phyloP scores from a whole-genome alignment of 2,797 vertebrate species.

The Botia almorhae region DNA sequence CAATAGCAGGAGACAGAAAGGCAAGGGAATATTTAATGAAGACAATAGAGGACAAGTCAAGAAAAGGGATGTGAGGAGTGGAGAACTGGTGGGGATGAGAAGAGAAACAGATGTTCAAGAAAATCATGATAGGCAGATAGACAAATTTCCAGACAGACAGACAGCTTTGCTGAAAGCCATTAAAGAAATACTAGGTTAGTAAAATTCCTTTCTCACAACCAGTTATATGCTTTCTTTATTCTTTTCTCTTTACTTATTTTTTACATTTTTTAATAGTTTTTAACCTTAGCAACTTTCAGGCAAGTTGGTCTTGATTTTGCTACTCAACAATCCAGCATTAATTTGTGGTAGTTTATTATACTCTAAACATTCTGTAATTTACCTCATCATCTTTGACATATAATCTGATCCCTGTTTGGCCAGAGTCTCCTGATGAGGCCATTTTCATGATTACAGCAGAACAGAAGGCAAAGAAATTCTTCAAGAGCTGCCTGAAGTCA shows the following conservation, averaged over 20 bases:
- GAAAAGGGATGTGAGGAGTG: conserved; percentile 5
- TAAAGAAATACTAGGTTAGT: conserved; percentile 83
- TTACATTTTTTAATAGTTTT: too few relatives aligned
- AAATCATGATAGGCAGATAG: conserved; percentile 38
- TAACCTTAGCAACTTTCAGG: neutral
- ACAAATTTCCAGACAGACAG: conserved; percentile 74
- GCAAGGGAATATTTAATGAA: conserved; percentile 55
- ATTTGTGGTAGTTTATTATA: neutral
- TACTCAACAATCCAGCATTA: neutral
- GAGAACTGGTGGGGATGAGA: conserved; percentile 28
- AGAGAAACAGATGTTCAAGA: conserved; percentile 38
- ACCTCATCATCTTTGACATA: neutral
- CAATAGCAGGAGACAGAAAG: conserved; percentile 59
- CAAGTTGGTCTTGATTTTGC: too few relatives aligned
- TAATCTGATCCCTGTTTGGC: conserved; percentile 48
- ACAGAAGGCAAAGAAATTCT: conserved; percentile 85
- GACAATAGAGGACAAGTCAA: conserved; percentile 50
- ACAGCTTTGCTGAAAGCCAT: conserved; percentile 80
- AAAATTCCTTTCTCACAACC: neutral
- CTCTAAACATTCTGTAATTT: neutral
- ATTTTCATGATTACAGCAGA: conserved; percentile 67
- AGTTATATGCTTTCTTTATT: neutral
- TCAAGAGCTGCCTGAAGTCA: conserved; percentile 85
- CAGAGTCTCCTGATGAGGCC: conserved; percentile 53
- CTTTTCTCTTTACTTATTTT: neutral